phyloP scores from a whole-genome alignment of 2,888 invertebrate genomes.

The Nomada ferruginata region DNA sequence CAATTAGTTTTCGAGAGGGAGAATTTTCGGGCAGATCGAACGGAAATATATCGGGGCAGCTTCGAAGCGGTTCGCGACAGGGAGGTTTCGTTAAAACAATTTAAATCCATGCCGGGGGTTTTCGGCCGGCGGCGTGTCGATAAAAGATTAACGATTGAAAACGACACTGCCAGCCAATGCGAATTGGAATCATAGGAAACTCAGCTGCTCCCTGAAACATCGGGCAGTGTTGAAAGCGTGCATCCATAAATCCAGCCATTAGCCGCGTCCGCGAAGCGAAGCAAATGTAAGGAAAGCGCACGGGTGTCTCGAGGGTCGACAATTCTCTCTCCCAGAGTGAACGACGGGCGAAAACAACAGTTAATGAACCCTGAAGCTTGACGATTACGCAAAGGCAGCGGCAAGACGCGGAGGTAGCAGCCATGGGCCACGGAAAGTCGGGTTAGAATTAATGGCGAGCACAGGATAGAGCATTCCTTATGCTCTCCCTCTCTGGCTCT shows the following conservation, averaged over 20 bases:
- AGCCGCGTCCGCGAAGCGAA: background rate
- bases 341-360: constrained; percentile 46
- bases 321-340: background rate
- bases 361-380: constrained; percentile 65
- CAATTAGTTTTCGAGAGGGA: background rate
- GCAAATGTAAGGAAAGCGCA: background rate
- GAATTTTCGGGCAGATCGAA: background rate
- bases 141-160: too few relatives aligned
- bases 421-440: constrained; percentile 59
- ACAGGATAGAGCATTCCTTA: constrained; percentile 67
- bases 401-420: constrained; percentile 32
- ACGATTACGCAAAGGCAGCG: constrained; percentile 65
- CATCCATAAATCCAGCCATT: background rate
- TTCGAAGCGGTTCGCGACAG: too few relatives aligned
- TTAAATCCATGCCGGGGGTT: too few relatives aligned
- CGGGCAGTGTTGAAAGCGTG: background rate
- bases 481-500: constrained; percentile 55
- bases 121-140: too few relatives aligned
- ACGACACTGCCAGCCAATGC: background rate
- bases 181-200: background rate
- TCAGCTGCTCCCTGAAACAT: background rate
- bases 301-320: too few relatives aligned
- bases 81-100: too few relatives aligned
- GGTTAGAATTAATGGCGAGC: constrained; percentile 66
- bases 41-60: too few relatives aligned